Percentiles rank a stretch among this genome's conserved stretches.
phyloP scores from a whole-genome alignment of 2,113 vertebrate species.

The Campylomormyrus tamandua region DNA sequence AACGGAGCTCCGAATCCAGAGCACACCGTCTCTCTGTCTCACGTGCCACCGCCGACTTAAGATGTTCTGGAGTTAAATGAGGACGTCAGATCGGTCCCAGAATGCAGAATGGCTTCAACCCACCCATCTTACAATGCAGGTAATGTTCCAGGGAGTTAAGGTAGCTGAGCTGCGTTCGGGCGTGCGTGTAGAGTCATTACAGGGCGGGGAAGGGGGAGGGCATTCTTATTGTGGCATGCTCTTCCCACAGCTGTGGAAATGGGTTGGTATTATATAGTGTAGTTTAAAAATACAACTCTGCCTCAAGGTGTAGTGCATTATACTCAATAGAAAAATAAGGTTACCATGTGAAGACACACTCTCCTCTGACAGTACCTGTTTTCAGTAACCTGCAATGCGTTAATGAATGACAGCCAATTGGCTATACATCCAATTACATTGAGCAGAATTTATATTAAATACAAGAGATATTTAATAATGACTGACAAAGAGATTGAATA shows the following conservation, averaged over 20 bases:
- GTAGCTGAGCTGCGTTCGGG: background rate
- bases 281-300: background rate
- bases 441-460: background rate
- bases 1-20: background rate
- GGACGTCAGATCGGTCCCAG: background rate
- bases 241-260: background rate
- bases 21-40: conserved; percentile 10
- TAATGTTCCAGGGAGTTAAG: background rate
- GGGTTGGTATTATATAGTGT: background rate
- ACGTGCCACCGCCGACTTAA: background rate
- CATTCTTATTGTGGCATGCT: background rate
- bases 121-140: background rate
- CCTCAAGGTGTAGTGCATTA: background rate
- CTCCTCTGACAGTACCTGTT: background rate
- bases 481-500: background rate
- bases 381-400: background rate
- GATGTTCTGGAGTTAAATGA: background rate
- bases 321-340: background rate
- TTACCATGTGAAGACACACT: background rate
- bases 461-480: background rate
- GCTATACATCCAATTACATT: background rate
- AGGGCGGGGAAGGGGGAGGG: background rate
- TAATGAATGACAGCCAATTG: background rate
- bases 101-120: background rate
- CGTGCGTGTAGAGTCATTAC: background rate